Evolutionary conservation across 2,113 vertebrate genomes (phyloP).

Genomic region (Channa argus): DNA sequence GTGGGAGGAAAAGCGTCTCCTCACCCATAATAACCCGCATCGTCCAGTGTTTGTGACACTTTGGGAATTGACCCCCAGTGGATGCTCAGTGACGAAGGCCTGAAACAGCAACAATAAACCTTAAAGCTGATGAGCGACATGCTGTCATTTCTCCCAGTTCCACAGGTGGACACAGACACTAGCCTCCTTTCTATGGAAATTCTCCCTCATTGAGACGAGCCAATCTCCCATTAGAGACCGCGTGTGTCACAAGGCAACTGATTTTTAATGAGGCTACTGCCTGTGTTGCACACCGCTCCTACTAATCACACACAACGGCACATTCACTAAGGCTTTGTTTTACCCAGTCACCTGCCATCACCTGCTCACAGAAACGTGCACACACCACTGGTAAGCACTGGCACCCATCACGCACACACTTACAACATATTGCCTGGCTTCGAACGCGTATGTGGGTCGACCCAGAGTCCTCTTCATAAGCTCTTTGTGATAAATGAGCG

Average conservation of each 20-base stretch:
- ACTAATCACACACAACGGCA: constrained; percentile 46
- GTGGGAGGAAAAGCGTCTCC: constrained; percentile 33
- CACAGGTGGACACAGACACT: constrained; percentile 81
- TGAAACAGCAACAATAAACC: constrained; percentile 63
- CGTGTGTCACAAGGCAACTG: constrained; percentile 9
- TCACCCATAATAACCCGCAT: constrained; percentile 10
- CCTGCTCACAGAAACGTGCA: background rate
- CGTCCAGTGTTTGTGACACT: constrained; percentile 76
- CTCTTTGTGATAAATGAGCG: constrained; percentile 95
- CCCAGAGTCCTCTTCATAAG: constrained; percentile 98
- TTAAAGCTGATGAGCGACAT: constrained; percentile 80
- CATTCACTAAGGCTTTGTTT: constrained; percentile 11
- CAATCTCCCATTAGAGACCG: constrained; percentile 14
- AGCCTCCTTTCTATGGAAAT: constrained; percentile 84
- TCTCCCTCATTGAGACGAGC: constrained; percentile 31
- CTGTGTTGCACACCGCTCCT: constrained; percentile 75
- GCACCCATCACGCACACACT: constrained; percentile 81
- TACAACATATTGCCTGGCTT: constrained; percentile 98
- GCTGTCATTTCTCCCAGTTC: constrained; percentile 72
- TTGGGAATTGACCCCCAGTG: constrained; percentile 77
- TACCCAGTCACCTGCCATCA: constrained; percentile 1
- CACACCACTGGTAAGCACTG: constrained; percentile 23
- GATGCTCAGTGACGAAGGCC: constrained; percentile 42
- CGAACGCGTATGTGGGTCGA: constrained; percentile 93
- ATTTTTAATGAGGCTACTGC: constrained; percentile 83